These are phyloP conservation scores for Parazoanthus darwini DNA, from an alignment of 92 coral and sea anemone species.

Conservation along the genomic window DNA sequence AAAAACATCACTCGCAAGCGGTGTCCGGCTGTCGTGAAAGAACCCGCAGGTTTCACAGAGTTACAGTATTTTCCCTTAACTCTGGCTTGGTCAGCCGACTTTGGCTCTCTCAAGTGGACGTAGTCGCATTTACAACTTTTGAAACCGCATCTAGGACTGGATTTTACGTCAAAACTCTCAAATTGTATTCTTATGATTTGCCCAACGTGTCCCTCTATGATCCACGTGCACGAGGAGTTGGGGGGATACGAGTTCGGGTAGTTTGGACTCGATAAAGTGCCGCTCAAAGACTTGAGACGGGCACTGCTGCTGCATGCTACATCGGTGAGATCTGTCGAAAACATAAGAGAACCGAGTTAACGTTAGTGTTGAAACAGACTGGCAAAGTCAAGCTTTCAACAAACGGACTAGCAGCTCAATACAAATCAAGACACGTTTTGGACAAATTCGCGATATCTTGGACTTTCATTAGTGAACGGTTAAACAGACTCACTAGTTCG, in stretches of 20 bases:
- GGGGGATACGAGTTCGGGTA: conserved; percentile 25
- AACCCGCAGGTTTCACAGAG: conserved; percentile 15
- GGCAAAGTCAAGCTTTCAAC: neutral
- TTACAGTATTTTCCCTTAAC: conserved; percentile 13
- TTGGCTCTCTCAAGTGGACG: conserved; percentile 33
- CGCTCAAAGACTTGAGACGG: neutral
- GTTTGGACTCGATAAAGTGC: conserved; percentile 22
- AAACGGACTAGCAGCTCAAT: neutral
- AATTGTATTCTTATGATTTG: conserved; percentile 10
- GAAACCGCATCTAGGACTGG: neutral
- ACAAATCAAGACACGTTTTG: no score
- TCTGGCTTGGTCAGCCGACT: neutral
- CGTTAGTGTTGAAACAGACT: neutral
- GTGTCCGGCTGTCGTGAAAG: conserved; percentile 20
- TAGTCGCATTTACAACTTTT: conserved; percentile 26
- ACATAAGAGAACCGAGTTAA: neutral
- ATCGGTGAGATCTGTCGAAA: neutral
- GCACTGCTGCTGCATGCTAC: conserved; percentile 1
- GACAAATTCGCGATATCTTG: no score
- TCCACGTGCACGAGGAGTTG: conserved; percentile 24
- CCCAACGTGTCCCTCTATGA: conserved; percentile 22
- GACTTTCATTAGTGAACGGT: no score
- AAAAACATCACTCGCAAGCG: conserved; percentile 25
- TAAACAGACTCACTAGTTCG: no score
- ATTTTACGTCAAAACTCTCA: conserved; percentile 10